A percentile compares a stretch with the other conserved stretches of the same genome.
Evolutionary conservation across 2,888 invertebrate species (phyloP).

Genomic region (Dinocampus coccinellae): DNA sequence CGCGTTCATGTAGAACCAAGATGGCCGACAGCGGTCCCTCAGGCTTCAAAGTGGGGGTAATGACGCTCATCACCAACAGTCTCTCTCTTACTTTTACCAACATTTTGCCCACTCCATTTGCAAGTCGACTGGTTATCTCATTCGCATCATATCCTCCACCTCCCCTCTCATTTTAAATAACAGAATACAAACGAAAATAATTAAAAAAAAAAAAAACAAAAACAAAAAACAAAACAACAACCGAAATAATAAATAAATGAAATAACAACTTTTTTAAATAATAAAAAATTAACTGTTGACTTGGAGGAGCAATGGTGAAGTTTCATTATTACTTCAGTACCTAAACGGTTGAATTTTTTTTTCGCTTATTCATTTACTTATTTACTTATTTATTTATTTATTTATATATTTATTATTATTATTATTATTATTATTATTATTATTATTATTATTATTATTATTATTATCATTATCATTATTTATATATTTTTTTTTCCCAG

Average conservation of each 20-base stretch:
- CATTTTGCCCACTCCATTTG: slow-evolving; percentile 47
- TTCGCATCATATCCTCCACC: neutral
- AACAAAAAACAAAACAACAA: neutral
- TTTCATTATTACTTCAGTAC: neutral
- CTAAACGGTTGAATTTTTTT: neutral
- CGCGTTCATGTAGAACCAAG: slow-evolving; percentile 61
- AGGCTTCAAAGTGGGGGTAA: slow-evolving; percentile 63
- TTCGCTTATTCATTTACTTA: neutral
- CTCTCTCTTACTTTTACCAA: slow-evolving; percentile 67
- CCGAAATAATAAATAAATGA: neutral
- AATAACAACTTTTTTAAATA: neutral
- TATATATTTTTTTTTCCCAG: neutral
- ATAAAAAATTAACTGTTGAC: neutral
- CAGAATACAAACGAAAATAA: too few relatives aligned
- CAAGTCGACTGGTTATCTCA: slow-evolving; percentile 20
- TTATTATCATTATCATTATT: too few relatives aligned
- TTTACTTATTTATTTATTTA: neutral
- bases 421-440: too few relatives aligned
- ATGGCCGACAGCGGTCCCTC: slow-evolving; percentile 64
- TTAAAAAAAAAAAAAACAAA: too few relatives aligned
- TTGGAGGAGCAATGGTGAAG: neutral
- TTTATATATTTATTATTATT: neutral
- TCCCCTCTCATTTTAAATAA: neutral
- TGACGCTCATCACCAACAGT: slow-evolving; percentile 69
- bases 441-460: too few relatives aligned